These are phyloP conservation scores for Butorides virescens DNA, from an alignment of 2,113 vertebrate genomes.

Conservation along the genomic window DNA sequence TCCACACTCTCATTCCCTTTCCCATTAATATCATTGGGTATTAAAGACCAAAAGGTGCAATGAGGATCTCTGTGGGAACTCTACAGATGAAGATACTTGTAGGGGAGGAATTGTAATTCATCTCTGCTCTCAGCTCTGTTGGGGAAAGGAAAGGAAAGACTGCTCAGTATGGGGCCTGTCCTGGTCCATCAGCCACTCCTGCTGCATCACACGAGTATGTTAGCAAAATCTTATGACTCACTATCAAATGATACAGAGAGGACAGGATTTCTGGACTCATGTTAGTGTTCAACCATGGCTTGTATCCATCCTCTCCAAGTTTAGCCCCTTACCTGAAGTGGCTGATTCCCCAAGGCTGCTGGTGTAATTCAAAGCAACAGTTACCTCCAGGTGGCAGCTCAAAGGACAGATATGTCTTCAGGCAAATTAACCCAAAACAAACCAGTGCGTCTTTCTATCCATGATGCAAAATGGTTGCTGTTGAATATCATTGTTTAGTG, in stretches of 20 bases:
- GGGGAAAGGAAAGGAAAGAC: not conserved
- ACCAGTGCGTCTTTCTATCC: not conserved
- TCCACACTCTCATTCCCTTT: not conserved
- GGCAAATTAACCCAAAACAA: not conserved
- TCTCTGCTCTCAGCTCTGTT: not conserved
- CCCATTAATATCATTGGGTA: not conserved
- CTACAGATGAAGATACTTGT: not conserved
- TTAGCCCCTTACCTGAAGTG: not conserved
- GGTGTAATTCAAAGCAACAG: not conserved
- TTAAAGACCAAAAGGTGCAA: not conserved
- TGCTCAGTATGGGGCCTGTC: not conserved
- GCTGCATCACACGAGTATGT: rapidly evolving
- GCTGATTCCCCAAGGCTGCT: not conserved
- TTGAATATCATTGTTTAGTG: not conserved
- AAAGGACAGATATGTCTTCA: not conserved
- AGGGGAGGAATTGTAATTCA: not conserved
- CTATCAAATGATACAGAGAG: not conserved
- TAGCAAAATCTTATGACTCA: not conserved
- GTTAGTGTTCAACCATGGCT: not conserved
- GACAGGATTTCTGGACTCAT: not conserved
- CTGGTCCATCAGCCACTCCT: not conserved
- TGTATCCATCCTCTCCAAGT: not conserved
- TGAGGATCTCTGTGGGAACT: not conserved
- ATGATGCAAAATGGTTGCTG: not conserved
- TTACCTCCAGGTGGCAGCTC: not conserved